Evolutionary conservation across 2,113 vertebrate species (phyloP).

Genomic region (Psophia crepitans): DNA sequence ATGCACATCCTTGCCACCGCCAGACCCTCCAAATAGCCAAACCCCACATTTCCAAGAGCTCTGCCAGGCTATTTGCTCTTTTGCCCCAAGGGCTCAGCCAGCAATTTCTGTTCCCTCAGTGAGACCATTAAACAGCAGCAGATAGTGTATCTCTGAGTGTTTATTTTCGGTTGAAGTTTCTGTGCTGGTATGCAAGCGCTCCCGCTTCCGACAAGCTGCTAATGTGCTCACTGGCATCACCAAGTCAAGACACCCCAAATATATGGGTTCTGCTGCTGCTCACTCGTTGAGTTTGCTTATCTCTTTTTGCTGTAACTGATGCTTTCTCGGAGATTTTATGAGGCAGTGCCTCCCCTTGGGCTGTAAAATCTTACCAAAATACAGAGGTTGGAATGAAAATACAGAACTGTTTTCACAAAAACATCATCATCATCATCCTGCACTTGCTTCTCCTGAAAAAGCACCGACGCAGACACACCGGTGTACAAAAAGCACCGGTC

Average conservation of each 20-base stretch:
- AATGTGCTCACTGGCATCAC: neutral
- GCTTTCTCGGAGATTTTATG: neutral
- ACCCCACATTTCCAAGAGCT: neutral
- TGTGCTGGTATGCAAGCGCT: neutral
- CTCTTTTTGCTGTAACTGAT: neutral
- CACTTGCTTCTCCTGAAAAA: neutral
- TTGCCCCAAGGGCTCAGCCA: neutral
- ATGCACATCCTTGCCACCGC: accelerated
- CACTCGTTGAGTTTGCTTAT: neutral
- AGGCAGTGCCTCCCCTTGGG: neutral
- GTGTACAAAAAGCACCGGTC: accelerated
- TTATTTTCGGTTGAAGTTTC: neutral
- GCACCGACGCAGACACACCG: neutral
- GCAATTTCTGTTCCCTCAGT: neutral
- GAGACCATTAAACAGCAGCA: neutral
- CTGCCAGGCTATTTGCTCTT: neutral
- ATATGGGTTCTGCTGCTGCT: neutral
- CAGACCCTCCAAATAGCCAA: neutral
- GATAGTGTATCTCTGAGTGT: neutral
- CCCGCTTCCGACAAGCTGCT: neutral
- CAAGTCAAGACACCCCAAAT: neutral
- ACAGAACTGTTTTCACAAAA: neutral
- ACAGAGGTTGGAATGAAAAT: neutral
- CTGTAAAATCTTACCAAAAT: neutral
- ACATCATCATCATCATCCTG: neutral